These are phyloP conservation scores for Pedionomus torquatus DNA, from an alignment of 2,113 vertebrate species.

Conservation along the genomic window DNA sequence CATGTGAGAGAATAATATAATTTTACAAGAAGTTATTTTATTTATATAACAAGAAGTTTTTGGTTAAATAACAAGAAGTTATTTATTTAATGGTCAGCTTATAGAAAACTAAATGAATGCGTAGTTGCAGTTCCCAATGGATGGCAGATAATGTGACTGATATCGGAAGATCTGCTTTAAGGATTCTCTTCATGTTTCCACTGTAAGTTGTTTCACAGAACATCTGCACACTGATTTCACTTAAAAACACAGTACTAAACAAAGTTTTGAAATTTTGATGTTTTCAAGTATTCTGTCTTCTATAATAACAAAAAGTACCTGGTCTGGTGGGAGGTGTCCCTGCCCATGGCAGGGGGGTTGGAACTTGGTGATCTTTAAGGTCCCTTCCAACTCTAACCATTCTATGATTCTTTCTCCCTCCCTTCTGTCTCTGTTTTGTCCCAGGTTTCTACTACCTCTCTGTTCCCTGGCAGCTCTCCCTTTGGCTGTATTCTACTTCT, in stretches of 20 bases:
- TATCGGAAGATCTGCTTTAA: slow-evolving; percentile 46
- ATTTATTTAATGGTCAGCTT: slow-evolving; percentile 21
- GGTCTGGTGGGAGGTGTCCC: no score
- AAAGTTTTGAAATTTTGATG: neutral
- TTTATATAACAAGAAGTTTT: no score
- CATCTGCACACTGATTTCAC: neutral
- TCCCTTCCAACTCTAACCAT: no score
- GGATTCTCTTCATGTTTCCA: slow-evolving; percentile 43
- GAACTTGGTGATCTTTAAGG: no score
- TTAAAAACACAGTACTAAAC: slow-evolving; percentile 47
- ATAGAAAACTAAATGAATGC: slow-evolving; percentile 4
- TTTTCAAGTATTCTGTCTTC: neutral
- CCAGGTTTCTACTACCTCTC: neutral
- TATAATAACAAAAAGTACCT: neutral
- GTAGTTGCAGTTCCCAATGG: neutral
- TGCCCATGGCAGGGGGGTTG: no score
- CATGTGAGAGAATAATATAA: neutral
- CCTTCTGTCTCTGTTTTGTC: neutral
- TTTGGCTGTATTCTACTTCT: neutral
- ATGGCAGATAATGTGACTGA: slow-evolving; percentile 31
- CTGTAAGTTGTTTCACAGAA: neutral
- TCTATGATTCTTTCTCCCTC: no score
- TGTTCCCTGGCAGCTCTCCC: neutral
- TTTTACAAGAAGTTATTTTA: slow-evolving; percentile 33
- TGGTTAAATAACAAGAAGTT: no score